A percentile compares a stretch with the other conserved stretches of the same genome.
phyloP scores from a whole-genome alignment of 2,888 invertebrate species.

The Muscina levida region DNA sequence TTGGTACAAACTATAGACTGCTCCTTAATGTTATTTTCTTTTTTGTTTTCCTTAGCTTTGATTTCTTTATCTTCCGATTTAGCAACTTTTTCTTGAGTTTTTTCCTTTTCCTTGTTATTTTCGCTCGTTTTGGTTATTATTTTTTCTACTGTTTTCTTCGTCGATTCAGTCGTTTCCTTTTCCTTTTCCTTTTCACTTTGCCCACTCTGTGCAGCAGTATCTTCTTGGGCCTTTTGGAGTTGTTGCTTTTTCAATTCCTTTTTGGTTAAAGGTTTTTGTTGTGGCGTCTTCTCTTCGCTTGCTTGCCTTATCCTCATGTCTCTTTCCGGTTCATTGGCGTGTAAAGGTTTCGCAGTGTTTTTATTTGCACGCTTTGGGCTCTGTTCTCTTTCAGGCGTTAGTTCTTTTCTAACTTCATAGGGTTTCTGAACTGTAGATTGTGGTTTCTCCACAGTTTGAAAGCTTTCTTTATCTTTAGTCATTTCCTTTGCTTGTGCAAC shows the following conservation, averaged over 20 bases:
- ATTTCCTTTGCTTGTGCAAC: neutral
- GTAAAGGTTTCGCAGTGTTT: neutral
- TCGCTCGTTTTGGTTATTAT: neutral
- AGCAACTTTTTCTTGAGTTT: neutral
- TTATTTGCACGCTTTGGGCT: constrained; percentile 16
- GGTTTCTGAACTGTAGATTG: neutral
- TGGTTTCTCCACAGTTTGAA: too few relatives aligned
- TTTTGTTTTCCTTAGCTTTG: neutral
- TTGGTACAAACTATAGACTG: too few relatives aligned
- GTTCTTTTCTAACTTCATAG: constrained; percentile 8
- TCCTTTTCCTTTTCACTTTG: neutral
- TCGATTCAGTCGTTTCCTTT: neutral
- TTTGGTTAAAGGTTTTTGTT: constrained; percentile 20
- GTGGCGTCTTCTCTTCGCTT: constrained; percentile 9
- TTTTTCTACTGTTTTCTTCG: neutral
- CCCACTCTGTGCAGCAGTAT: neutral
- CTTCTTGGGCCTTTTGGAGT: constrained; percentile 25
- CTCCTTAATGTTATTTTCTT: neutral
- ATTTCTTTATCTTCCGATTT: neutral
- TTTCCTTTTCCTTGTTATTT: neutral
- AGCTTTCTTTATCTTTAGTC: too few relatives aligned
- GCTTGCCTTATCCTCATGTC: constrained; percentile 65
- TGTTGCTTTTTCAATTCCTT: constrained; percentile 22
- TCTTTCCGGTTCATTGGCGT: constrained; percentile 22
- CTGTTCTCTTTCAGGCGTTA: constrained; percentile 7